Conservation (phyloP, 2,113 vertebrate species). For the Eolophus roseicapilla region DNA sequence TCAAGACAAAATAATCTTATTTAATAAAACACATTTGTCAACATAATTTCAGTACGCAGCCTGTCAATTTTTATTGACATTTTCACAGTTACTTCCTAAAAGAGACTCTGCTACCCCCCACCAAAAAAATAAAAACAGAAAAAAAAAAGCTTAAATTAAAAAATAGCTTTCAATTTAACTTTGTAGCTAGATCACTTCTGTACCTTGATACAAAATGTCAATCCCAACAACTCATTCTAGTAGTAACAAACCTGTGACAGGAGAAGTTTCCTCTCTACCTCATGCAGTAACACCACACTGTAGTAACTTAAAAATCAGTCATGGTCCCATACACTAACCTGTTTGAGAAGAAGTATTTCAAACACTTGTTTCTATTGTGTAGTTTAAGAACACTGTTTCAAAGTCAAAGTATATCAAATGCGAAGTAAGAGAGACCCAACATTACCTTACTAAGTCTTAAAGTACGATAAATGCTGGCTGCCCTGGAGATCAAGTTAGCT, state of each 20-base stretch:
- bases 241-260: neutral
- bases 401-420: neutral
- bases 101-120: neutral
- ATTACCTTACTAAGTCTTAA: neutral
- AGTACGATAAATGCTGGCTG: neutral
- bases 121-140: no score
- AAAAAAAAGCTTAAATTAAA: neutral
- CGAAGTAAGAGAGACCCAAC: neutral
- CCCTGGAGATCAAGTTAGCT: conserved; percentile 49
- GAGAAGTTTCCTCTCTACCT: neutral
- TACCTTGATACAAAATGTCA: neutral
- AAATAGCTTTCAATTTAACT: neutral
- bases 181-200: neutral
- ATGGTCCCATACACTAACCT: neutral
- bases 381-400: neutral
- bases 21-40: neutral
- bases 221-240: neutral
- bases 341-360: neutral
- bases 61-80: neutral
- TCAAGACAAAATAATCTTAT: neutral
- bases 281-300: neutral
- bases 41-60: neutral
- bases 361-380: neutral
- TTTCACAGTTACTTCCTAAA: neutral
- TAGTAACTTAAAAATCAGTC: neutral